These are phyloP conservation scores for Distichodus sexfasciatus DNA, from an alignment of 2,797 vertebrate genomes.

Conservation along the genomic window DNA sequence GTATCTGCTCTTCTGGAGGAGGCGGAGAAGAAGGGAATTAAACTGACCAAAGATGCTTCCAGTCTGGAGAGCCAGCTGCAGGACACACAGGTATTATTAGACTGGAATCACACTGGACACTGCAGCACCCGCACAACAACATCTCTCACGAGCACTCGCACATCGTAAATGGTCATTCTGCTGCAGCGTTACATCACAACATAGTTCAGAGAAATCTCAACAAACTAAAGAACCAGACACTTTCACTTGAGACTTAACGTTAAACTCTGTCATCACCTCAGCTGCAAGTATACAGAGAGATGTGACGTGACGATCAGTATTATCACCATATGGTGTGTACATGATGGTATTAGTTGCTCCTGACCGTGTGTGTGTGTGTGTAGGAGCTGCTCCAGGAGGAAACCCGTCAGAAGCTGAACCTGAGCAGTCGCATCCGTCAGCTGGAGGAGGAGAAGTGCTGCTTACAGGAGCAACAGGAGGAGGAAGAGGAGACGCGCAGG, in stretches of 20 bases:
- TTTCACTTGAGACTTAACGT: no score
- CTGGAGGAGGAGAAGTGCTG: constrained; percentile 92
- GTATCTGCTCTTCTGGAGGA: constrained; percentile 88
- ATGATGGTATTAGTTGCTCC: background rate
- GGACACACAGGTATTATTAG: constrained; percentile 94
- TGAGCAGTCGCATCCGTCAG: constrained; percentile 91
- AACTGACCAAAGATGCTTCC: constrained; percentile 88
- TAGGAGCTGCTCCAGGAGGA: constrained; percentile 97
- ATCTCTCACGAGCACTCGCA: no score
- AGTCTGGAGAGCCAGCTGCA: constrained; percentile 92
- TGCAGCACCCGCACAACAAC: no score
- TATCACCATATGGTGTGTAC: no score
- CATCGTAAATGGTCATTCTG: no score
- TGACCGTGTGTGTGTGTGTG: constrained; percentile 23
- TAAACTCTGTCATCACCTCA: no score
- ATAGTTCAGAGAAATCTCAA: no score
- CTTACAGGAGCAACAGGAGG: constrained; percentile 95
- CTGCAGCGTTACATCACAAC: no score
- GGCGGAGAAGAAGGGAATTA: constrained; percentile 92
- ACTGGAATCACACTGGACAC: no score
- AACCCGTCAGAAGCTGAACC: constrained; percentile 94
- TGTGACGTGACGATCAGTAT: no score
- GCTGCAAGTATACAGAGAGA: no score
- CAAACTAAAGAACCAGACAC: no score
- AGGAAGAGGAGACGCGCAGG: constrained; percentile 90